Base-by-base conservation (phyloP, 2,797 vertebrate genomes). In the Lacerta viridis region DNA sequence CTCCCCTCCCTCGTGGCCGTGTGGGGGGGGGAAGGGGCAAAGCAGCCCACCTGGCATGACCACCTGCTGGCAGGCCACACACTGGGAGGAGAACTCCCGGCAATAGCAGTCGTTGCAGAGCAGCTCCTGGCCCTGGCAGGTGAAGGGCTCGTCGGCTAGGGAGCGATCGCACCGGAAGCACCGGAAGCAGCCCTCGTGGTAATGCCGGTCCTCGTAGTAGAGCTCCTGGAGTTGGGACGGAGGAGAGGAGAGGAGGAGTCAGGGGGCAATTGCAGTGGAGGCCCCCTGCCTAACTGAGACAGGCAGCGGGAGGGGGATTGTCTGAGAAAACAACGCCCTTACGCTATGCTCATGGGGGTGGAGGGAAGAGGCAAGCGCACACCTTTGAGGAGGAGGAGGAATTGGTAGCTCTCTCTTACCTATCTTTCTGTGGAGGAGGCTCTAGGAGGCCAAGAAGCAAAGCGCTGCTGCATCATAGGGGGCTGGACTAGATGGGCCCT, bases 41-140 rank as follows among this genome's bases (percentile, higher is more conserved):
- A 5, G 66, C 7, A n/a, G 55, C 69, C 15, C 90, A 99, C 99
- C 99, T 97, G 99, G 99, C 99, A 99, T 99, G 97, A 99, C 99
- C 0, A 98, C 98, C 97, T 99, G 98, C 94, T 99, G 98, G 2
- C 99, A 99, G 94, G 99, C 98, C 0, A 99, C 95, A 59, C 99
- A 99, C 80, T 99, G 99, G 84, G 99, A 99, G 87, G 99, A 99
- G 97, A 98, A 99, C 96, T 99, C 99, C 3, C 97, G 99, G 96
- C 98, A 99, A 97, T 99, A 99, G 96, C 99, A 99, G 96, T 98
- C 98, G 0, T 99, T 99, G 96, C 99, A 99, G 88, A 99, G 98
- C 95, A 99, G 96, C 78, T 98, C 97, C 1, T 98, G 97, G 15
- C 98, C 98, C 96, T 99, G 99, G 97, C 98, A 99, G 94, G 98